Percentiles rank a stretch among this genome's conserved stretches.
phyloP scores from a whole-genome alignment of 2,888 invertebrate species.

The Ochlodes sylvanus region DNA sequence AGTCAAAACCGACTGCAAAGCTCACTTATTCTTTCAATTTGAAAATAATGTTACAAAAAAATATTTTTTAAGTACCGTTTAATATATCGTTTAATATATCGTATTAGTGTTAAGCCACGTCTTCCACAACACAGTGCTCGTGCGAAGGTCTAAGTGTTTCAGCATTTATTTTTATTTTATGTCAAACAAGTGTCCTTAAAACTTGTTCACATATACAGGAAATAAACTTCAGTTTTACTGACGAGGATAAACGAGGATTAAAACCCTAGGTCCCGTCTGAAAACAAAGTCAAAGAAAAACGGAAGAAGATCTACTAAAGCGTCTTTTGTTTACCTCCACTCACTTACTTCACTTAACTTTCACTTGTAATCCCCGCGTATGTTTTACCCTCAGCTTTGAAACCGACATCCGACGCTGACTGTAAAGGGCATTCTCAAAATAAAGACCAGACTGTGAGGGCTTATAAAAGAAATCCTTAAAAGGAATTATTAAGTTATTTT shows the following conservation, averaged over 20 bases:
- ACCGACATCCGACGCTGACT: constrained; percentile 31
- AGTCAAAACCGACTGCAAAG: no score
- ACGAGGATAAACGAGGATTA: constrained; percentile 10
- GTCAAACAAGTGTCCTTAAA: not conserved
- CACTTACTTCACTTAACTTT: constrained; percentile 33
- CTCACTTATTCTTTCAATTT: no score
- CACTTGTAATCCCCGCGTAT: constrained; percentile 33
- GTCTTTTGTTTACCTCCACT: constrained; percentile 37
- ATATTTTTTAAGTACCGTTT: no score
- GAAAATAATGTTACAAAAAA: no score
- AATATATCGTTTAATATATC: no score
- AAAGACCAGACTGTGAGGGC: constrained; percentile 13
- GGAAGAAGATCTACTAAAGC: constrained; percentile 31
- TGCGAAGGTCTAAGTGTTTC: no score
- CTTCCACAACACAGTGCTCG: no score
- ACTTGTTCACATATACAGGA: not conserved
- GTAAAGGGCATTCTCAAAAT: constrained; percentile 26
- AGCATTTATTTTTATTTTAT: not conserved
- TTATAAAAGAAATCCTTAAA: constrained; percentile 2
- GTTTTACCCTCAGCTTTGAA: constrained; percentile 23
- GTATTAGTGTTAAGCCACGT: no score
- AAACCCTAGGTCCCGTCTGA: constrained; percentile 19
- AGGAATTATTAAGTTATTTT: not conserved
- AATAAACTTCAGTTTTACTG: constrained; percentile 1
- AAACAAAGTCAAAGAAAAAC: constrained; percentile 35